These are phyloP conservation scores for Tragopan temminckii DNA, from an alignment of 2,797 vertebrate species.

Conservation along the genomic window DNA sequence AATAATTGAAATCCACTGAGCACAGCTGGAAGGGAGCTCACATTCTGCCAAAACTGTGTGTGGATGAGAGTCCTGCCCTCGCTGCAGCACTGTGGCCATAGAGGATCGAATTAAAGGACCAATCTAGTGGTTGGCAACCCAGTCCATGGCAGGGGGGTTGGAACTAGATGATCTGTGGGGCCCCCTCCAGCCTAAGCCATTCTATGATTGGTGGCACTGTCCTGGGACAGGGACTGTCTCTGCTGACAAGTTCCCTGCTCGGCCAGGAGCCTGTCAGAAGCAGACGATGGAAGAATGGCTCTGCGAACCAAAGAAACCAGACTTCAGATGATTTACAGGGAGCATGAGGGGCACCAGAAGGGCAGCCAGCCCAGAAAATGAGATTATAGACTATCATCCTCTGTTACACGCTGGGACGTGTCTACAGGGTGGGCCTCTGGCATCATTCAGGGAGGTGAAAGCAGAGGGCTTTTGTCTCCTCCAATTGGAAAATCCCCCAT, in stretches of 20 bases:
- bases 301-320: neutral
- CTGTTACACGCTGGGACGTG: constrained; percentile 13
- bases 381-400: constrained; percentile 61
- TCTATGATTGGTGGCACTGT: neutral
- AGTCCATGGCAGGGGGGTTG: too few species aligned
- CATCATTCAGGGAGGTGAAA: neutral
- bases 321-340: constrained; percentile 42
- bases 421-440: constrained; percentile 50
- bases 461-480: constrained; percentile 37
- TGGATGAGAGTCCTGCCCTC: neutral
- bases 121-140: too few species aligned
- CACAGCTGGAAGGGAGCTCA: neutral
- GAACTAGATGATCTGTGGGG: too few species aligned
- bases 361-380: constrained; percentile 61
- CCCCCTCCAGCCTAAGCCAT: too few species aligned
- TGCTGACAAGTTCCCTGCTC: neutral
- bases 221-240: neutral
- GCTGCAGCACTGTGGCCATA: neutral
- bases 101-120: neutral
- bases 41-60: rapidly evolving
- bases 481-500: neutral
- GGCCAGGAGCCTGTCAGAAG: constrained; percentile 2
- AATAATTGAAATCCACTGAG: constrained; percentile 11
- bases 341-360: constrained; percentile 60
- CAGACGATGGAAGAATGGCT: neutral